Conservation (phyloP, 1,140 invertebrate genomes). For the Neodiprion pinetum region DNA sequence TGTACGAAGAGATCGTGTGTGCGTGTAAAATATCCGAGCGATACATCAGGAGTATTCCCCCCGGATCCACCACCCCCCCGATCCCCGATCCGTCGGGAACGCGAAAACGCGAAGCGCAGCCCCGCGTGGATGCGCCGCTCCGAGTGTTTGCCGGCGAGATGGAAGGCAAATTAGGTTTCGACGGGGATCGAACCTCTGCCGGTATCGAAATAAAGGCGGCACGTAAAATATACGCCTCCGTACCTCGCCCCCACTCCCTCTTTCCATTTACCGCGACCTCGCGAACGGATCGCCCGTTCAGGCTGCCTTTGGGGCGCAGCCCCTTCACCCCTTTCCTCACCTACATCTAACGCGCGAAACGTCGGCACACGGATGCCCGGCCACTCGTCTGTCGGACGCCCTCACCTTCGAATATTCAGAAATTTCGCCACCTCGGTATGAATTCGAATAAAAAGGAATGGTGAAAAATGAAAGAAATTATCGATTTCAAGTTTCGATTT, state of each 20-base stretch:
- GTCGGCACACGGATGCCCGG: no score
- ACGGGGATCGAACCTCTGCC: constrained; percentile 49
- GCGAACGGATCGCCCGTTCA: background rate
- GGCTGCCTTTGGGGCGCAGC: background rate
- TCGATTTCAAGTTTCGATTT: no score
- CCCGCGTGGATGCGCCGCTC: constrained; percentile 8
- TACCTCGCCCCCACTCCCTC: constrained; percentile 21
- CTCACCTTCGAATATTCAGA: no score
- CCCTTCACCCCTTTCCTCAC: background rate
- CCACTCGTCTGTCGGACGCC: no score
- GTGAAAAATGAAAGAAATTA: no score
- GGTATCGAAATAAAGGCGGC: constrained; percentile 58
- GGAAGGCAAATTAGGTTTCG: constrained; percentile 60
- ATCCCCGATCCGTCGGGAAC: background rate
- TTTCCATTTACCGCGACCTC: constrained; percentile 26
- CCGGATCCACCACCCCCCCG: background rate
- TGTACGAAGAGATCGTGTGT: background rate
- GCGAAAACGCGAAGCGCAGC: background rate
- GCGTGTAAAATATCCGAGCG: background rate
- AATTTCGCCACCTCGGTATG: no score
- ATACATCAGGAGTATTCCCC: background rate
- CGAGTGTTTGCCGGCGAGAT: constrained; percentile 57
- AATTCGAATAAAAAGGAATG: no score
- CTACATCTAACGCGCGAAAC: no score
- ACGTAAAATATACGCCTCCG: constrained; percentile 51